Conservation (phyloP, 2,797 vertebrate species). For the Cichlasoma orientale region DNA sequence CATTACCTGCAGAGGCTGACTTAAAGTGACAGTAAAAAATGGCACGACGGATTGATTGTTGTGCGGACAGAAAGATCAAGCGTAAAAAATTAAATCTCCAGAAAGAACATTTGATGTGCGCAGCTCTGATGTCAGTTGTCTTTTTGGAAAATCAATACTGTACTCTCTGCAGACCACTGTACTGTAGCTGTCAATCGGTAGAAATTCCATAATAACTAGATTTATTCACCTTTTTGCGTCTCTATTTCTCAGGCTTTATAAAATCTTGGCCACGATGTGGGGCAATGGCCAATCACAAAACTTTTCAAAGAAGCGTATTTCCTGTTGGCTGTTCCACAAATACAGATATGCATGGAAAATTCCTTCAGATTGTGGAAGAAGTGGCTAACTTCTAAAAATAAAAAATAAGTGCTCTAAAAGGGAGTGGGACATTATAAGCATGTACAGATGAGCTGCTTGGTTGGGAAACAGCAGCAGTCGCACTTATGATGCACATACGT, state of each 20-base stretch:
- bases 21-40: not conserved
- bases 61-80: constrained; percentile 7
- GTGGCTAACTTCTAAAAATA: no score
- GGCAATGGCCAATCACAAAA: not conserved
- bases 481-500: not conserved
- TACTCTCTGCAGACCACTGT: not conserved
- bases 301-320: not conserved
- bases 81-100: not conserved
- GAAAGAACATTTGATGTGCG: not conserved
- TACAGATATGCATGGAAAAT: fast-evolving
- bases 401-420: no score
- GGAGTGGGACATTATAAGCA: not conserved
- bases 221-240: not conserved
- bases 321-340: not conserved
- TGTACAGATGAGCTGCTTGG: fast-evolving
- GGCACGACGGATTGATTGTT: not conserved
- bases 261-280: not conserved
- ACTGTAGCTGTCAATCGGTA: not conserved
- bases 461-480: not conserved
- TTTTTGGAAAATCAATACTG: constrained; percentile 3
- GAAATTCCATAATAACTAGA: not conserved
- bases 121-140: not conserved
- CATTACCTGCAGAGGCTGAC: not conserved
- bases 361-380: not conserved
- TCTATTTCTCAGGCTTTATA: not conserved